Percentiles rank a stretch among this genome's conserved stretches.
Evolutionary conservation across 2,797 vertebrate species (phyloP).

Genomic region (Ficedula albicollis): DNA sequence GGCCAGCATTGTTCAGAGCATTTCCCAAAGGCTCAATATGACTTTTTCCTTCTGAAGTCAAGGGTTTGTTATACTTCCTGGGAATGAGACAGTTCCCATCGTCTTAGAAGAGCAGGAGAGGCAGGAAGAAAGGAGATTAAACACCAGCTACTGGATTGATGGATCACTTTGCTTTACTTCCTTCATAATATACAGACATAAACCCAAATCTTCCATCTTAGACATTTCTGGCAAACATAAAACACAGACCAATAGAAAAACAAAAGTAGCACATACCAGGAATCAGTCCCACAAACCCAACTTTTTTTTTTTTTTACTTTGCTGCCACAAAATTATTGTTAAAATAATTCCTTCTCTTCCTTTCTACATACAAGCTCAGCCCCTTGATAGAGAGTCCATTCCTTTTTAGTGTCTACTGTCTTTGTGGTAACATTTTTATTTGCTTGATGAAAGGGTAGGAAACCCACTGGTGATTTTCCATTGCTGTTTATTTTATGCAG

Average conservation of each 20-base stretch:
- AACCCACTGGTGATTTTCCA: neutral
- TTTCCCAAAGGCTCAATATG: slow-evolving; percentile 39
- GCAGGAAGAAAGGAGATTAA: neutral
- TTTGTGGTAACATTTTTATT: neutral
- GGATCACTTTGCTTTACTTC: neutral
- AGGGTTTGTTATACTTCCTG: neutral
- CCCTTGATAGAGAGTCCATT: neutral
- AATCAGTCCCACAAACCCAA: neutral
- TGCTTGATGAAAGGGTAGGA: neutral
- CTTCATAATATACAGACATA: neutral
- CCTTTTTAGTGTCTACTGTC: neutral
- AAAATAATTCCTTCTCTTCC: neutral
- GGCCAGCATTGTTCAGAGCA: neutral
- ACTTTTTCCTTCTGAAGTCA: neutral
- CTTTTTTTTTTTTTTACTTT: neutral
- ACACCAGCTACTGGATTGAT: neutral
- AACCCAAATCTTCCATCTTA: neutral
- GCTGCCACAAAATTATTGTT: neutral
- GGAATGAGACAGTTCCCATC: neutral
- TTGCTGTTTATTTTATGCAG: neutral
- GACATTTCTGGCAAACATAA: neutral
- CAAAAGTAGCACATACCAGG: neutral
- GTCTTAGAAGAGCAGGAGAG: neutral
- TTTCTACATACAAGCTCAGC: neutral
- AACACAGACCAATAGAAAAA: neutral